Evolutionary conservation across 2,888 invertebrate genomes (phyloP), one percentile per base, ranked within the genome.

Genomic region (Diarsia mendica): DNA sequence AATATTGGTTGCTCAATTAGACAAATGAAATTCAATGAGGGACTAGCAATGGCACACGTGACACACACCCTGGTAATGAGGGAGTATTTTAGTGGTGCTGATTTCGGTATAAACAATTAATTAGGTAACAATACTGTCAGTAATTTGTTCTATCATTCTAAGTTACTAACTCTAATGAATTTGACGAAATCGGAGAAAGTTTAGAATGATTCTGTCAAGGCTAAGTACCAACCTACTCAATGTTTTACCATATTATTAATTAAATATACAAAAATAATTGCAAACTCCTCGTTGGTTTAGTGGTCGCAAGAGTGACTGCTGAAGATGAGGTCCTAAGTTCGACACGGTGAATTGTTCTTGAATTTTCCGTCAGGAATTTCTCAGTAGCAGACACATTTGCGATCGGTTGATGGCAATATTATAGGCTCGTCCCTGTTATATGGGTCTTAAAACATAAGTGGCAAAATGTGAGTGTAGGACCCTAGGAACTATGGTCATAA

Each of bases 1-100:
- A 95, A 95, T 95, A 94, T 95, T 94, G 92, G 90, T 80, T 91
- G 92, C 92, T 90, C 93, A 95, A 95, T 95, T 95, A 95, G 93
- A 94, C 93, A 94, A 94, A 94, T 92, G 92, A 93, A 94, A 94
- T 93, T 90, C 91, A 82, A 85, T 82, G 85, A 70, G 83, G 73
- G 73, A 77, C 72, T 63, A 71, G 67, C 74, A 69, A 71, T 90
- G 91, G 88, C 89, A 85, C 85, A 83, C 65, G n/a, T 18, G 66
- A 55, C 48, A 77, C 55, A 77, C 13, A 51, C 70, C 44, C 84
- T 85, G 84, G 28, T 76, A 88, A 91, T 89, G 90, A 87, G 88
- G 87, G 88, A 85, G 85, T 85, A 88, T 74, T 82, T 78, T 68
- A 63, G 53, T 72, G 11, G 5, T 28, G 53, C 23, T 53, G 44